A percentile compares a stretch with the other conserved stretches of the same genome.
Conservation (phyloP, 2,113 vertebrate species). For the Tretioscincus oriximinensis region DNA sequence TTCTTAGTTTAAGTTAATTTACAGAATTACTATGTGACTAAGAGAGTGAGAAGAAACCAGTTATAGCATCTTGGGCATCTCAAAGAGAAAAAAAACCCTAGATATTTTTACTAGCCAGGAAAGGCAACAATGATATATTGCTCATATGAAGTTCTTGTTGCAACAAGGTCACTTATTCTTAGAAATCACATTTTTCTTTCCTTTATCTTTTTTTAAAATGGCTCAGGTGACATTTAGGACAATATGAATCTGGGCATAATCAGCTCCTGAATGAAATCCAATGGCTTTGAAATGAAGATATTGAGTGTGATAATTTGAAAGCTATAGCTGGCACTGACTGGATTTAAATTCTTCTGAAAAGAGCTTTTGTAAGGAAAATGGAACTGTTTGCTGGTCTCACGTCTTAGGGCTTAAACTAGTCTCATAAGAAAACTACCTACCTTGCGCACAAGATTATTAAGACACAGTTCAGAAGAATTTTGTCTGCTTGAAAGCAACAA, state of each 20-base stretch:
- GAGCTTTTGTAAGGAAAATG: slow-evolving; percentile 51
- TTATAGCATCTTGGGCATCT: background rate
- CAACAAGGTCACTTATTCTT: background rate
- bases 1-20: background rate
- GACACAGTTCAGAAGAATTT: fast-evolving
- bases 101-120: background rate
- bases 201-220: background rate
- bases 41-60: too few species aligned
- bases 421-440: slow-evolving; percentile 18
- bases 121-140: too few species aligned
- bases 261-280: slow-evolving; percentile 28
- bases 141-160: background rate
- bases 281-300: slow-evolving; percentile 35
- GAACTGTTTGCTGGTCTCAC: slow-evolving; percentile 21
- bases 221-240: slow-evolving; percentile 2
- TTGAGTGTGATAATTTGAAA: slow-evolving; percentile 18
- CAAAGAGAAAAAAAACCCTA: background rate
- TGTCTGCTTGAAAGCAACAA: fast-evolving
- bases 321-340: slow-evolving; percentile 32
- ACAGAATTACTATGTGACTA: background rate
- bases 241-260: background rate
- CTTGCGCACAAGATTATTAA: slow-evolving; percentile 27
- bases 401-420: slow-evolving; percentile 8
- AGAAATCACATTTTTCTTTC: background rate
- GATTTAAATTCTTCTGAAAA: slow-evolving; percentile 47